These are phyloP conservation scores for Struthio camelus DNA, from an alignment of 2,113 vertebrate genomes.

Conservation along the genomic window DNA sequence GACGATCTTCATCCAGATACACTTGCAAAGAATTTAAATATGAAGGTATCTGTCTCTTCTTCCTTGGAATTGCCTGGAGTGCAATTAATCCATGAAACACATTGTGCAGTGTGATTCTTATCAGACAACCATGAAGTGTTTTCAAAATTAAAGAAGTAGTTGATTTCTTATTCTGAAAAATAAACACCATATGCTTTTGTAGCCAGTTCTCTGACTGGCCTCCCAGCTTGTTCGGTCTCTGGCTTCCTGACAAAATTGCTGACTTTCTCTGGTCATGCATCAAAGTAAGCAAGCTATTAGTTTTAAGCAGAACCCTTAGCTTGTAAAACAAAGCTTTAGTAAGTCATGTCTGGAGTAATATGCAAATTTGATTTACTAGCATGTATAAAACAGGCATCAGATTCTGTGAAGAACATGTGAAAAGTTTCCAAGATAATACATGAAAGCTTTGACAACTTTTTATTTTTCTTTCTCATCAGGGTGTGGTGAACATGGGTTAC, in stretches of 20 bases:
- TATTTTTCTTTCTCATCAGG: slow-evolving; percentile 72
- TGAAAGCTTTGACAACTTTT: slow-evolving; percentile 49
- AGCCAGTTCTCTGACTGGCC: slow-evolving; percentile 49
- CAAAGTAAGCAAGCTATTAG: slow-evolving; percentile 41
- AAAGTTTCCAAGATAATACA: slow-evolving; percentile 15
- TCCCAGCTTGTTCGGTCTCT: slow-evolving; percentile 58
- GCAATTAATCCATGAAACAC: slow-evolving; percentile 34
- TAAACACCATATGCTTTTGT: slow-evolving; percentile 70
- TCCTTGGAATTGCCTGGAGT: slow-evolving; percentile 34
- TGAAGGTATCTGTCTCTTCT: background rate
- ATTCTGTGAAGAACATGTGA: slow-evolving; percentile 29
- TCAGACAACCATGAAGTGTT: slow-evolving; percentile 53
- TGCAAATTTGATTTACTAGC: slow-evolving; percentile 44
- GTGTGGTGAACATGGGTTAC: slow-evolving; percentile 84
- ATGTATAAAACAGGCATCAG: slow-evolving; percentile 17
- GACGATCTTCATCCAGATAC: background rate
- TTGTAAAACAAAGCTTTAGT: slow-evolving; percentile 60
- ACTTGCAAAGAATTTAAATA: background rate
- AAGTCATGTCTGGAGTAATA: slow-evolving; percentile 43
- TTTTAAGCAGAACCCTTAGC: slow-evolving; percentile 47
- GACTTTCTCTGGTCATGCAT: slow-evolving; percentile 47
- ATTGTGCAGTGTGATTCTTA: slow-evolving; percentile 51
- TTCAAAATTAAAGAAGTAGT: slow-evolving; percentile 56
- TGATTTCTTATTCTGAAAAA: slow-evolving; percentile 69
- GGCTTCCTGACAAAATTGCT: slow-evolving; percentile 61